Conservation (phyloP, 2,888 invertebrate genomes). For the Kuschelorhynchus macadamiae region DNA sequence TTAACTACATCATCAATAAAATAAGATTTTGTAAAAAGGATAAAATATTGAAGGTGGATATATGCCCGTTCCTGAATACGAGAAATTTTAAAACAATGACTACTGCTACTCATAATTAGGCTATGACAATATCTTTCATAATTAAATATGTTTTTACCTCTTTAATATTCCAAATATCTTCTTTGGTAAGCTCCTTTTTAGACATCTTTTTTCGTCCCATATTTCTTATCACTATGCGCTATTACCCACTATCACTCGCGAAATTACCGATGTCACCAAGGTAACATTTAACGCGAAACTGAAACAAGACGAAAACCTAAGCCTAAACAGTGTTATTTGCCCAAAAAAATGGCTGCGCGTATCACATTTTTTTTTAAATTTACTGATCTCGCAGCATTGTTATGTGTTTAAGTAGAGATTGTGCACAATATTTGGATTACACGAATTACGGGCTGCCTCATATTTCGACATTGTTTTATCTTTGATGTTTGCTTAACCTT, state of each 20-base stretch:
- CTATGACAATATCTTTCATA: too few relatives aligned
- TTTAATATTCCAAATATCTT: slow-evolving; percentile 53
- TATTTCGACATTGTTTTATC: slow-evolving; percentile 58
- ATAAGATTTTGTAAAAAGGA: too few relatives aligned
- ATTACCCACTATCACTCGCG: slow-evolving; percentile 18
- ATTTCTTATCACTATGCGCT: slow-evolving; percentile 11
- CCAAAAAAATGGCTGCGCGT: slow-evolving; percentile 24
- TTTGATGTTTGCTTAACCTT: slow-evolving; percentile 57
- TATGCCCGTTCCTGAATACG: too few relatives aligned
- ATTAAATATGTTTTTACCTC: slow-evolving; percentile 56
- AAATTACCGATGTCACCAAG: slow-evolving; percentile 26
- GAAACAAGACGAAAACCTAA: slow-evolving; percentile 18
- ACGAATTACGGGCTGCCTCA: slow-evolving; percentile 47
- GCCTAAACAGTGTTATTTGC: slow-evolving; percentile 27
- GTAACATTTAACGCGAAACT: slow-evolving; percentile 26
- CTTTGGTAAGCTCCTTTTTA: slow-evolving; percentile 52
- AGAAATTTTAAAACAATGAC: too few relatives aligned
- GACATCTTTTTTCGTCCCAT: slow-evolving; percentile 48
- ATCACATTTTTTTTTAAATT: slow-evolving; percentile 29
- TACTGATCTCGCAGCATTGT: slow-evolving; percentile 41
- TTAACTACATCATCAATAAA: too few relatives aligned
- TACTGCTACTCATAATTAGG: too few relatives aligned
- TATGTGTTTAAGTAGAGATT: slow-evolving; percentile 57
- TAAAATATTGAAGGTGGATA: too few relatives aligned
- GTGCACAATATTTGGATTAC: slow-evolving; percentile 55